Percentiles rank a stretch among this genome's conserved stretches.
Evolutionary conservation across 2,888 invertebrate genomes (phyloP).

Genomic region (Ochropleura plecta): DNA sequence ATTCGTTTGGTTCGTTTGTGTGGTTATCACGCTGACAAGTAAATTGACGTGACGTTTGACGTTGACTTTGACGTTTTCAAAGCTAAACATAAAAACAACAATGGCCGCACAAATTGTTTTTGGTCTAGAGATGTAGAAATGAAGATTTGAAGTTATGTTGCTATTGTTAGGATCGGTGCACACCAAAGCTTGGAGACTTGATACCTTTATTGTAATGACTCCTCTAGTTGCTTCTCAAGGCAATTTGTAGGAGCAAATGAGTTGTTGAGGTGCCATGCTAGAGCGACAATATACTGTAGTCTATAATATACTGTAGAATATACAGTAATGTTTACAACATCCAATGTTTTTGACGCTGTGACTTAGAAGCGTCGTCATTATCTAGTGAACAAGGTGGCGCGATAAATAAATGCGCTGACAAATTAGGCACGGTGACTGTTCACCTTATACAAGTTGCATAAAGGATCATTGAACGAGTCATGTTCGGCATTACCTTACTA

Average conservation of each 20-base stretch:
- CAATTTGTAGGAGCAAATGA: too few species aligned
- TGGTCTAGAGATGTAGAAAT: background rate
- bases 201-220: too few species aligned
- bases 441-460: background rate
- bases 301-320: too few species aligned
- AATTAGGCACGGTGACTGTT: too few species aligned
- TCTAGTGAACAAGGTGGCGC: too few species aligned
- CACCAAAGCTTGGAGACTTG: background rate
- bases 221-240: too few species aligned
- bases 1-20: background rate
- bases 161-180: background rate
- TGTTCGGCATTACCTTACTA: background rate
- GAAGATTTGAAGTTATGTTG: background rate
- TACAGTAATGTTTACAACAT: too few species aligned
- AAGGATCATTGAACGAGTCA: background rate
- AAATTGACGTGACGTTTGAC: background rate
- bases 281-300: too few species aligned
- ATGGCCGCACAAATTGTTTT: background rate
- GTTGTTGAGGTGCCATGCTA: too few species aligned
- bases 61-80: background rate
- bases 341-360: too few species aligned
- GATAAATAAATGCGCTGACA: too few species aligned
- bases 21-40: background rate
- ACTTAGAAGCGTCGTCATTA: too few species aligned
- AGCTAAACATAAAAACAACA: background rate